phyloP scores from a whole-genome alignment of 2,797 vertebrate species.

The Fistularia tabacaria region DNA sequence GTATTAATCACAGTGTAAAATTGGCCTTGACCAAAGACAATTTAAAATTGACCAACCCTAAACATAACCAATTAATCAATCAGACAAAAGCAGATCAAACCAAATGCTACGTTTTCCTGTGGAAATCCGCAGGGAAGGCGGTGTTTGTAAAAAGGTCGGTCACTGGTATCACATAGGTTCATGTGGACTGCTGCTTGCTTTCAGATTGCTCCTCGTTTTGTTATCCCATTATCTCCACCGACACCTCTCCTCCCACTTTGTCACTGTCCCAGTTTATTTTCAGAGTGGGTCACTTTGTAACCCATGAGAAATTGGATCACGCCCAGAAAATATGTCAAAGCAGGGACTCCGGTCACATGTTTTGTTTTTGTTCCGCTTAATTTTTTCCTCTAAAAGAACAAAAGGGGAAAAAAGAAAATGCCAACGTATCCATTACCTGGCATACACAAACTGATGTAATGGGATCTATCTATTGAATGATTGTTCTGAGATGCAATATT shows the following conservation, averaged over 20 bases:
- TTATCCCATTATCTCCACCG: constrained; percentile 54
- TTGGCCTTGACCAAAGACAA: no score
- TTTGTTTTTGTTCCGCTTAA: neutral
- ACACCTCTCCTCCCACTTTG: constrained; percentile 36
- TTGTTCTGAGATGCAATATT: no score
- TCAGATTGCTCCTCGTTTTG: constrained; percentile 14
- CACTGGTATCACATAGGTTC: neutral
- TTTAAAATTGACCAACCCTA: no score
- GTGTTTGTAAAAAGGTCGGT: neutral
- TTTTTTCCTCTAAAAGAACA: no score
- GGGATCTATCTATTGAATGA: no score
- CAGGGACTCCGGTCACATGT: constrained; percentile 8
- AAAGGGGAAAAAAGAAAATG: neutral
- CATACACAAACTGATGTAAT: no score
- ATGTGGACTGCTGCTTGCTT: constrained; percentile 20
- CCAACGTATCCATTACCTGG: no score
- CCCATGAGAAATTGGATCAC: constrained; percentile 17
- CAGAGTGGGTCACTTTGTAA: constrained; percentile 29
- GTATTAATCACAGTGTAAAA: no score
- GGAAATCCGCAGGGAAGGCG: no score
- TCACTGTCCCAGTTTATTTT: constrained; percentile 37
- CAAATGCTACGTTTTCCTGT: no score
- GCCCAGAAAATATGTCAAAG: constrained; percentile 23
- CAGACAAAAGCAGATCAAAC: no score
- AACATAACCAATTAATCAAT: no score